Evolutionary conservation across 2,888 invertebrate genomes (phyloP).

Genomic region (Drosophila subsilvestris): DNA sequence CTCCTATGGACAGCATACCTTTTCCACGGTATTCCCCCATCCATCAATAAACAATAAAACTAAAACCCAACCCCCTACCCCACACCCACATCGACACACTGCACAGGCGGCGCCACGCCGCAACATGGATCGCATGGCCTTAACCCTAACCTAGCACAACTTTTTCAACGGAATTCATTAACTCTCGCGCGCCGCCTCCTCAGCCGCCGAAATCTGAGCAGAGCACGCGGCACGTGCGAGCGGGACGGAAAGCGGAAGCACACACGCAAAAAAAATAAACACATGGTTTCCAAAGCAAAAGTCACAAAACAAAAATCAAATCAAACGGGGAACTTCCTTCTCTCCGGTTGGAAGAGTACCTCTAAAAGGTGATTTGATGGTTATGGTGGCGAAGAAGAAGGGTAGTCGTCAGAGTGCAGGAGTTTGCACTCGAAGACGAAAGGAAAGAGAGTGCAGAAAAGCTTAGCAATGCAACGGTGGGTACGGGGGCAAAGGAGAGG

Average conservation of each 20-base stretch:
- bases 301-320: slow-evolving; percentile 17
- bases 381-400: background rate
- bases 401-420: background rate
- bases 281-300: background rate
- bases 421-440: background rate
- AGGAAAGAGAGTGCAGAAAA: slow-evolving; percentile 2
- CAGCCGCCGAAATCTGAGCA: background rate
- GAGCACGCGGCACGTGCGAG: background rate
- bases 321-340: slow-evolving; percentile 6
- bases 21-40: background rate
- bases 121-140: slow-evolving; percentile 37
- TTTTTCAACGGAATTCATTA: slow-evolving; percentile 11
- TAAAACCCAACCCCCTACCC: background rate
- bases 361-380: slow-evolving; percentile 1
- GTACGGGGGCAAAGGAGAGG: background rate
- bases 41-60: background rate
- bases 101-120: slow-evolving; percentile 15
- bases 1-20: background rate
- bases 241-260: background rate
- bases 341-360: slow-evolving; percentile 6
- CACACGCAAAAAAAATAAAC: slow-evolving; percentile 1
- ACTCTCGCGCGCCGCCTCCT: slow-evolving; percentile 29
- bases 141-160: slow-evolving; percentile 75
- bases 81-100: slow-evolving; percentile 18
- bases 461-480: slow-evolving; percentile 4